Evolutionary conservation across 2,888 invertebrate genomes (phyloP), one percentile per base, ranked within the genome.

Genomic region (Muschampia plurimacula): DNA sequence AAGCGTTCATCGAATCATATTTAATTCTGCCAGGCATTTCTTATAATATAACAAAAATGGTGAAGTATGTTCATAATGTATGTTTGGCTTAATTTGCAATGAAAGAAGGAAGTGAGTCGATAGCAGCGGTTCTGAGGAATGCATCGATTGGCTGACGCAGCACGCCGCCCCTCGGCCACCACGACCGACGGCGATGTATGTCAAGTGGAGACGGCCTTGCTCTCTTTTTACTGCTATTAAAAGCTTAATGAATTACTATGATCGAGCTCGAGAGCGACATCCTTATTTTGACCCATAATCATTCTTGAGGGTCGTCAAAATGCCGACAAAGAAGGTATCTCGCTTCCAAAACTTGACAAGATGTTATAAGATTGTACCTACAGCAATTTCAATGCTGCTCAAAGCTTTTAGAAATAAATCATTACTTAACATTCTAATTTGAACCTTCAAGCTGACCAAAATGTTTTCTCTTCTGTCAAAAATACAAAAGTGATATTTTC

Each of bases 151-250:
- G 91, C 89, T 87, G 91, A 92, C 85, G 86, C 86, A 90, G 91
- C 92, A 88, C 85, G 84, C 84, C 89, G 86, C 88, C 89, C 89
- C 89, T 83, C 85, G 83, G 85, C 82, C 88, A 86, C 82, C 84
- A 78, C 86, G 84, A 83, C 85, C 83, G 79, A 93, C 89, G 85
- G 85, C 83, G 80, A 94, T 90, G 85, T 92, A 81, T 94, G 94
- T 93, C 94, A 93, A 94, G 94, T 86, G 87, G 79, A 79, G 78
- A 76, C 86, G 92, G 91, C 93, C 93, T 94, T 93, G 93, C 90
- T 91, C 93, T 89, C 90, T 87, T 93, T 93, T 83, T 83, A 67
- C 72, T 72, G 85, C 91, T 93, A 91, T 91, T 93, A 92, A 93
- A 91, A 92, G 90, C 92, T 85, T 93, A 90, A 92, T 91, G 90